These are phyloP conservation scores for Zapus hudsonius DNA, from an alignment of 2,113 vertebrate genomes.

Conservation along the genomic window DNA sequence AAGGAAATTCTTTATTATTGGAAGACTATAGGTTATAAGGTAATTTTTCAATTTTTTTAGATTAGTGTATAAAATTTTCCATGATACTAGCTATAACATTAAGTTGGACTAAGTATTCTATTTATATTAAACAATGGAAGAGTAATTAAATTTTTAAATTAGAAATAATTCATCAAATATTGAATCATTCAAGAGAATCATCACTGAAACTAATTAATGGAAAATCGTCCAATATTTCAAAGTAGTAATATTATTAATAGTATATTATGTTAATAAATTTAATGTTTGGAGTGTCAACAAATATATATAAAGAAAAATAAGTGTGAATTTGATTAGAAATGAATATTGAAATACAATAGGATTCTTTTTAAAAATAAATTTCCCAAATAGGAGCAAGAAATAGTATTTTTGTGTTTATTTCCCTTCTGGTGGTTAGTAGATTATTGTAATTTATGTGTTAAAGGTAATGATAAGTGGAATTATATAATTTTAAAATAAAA, in stretches of 20 bases:
- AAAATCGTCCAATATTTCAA: conserved; percentile 39
- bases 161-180: conserved; percentile 12
- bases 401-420: conserved; percentile 49
- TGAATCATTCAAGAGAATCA: background rate
- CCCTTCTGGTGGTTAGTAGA: background rate
- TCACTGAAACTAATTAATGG: conserved; percentile 23
- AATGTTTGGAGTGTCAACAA: background rate
- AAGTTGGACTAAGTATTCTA: conserved; percentile 14
- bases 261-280: conserved; percentile 15
- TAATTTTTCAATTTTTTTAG: conserved; percentile 70
- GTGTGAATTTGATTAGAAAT: conserved; percentile 18
- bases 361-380: conserved; percentile 33
- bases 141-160: background rate
- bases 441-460: conserved; percentile 28
- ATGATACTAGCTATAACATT: background rate
- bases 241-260: background rate
- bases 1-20: conserved; percentile 94
- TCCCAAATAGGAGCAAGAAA: background rate
- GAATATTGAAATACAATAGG: conserved; percentile 31
- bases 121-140: conserved; percentile 46
- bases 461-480: conserved; percentile 21
- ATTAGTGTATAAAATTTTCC: conserved; percentile 32
- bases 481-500: conserved; percentile 41
- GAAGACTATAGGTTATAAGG: conserved; percentile 94
- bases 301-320: conserved; percentile 3